These are phyloP conservation scores for Yponomeuta malinellus DNA, from an alignment of 2,888 invertebrate species.

Conservation along the genomic window DNA sequence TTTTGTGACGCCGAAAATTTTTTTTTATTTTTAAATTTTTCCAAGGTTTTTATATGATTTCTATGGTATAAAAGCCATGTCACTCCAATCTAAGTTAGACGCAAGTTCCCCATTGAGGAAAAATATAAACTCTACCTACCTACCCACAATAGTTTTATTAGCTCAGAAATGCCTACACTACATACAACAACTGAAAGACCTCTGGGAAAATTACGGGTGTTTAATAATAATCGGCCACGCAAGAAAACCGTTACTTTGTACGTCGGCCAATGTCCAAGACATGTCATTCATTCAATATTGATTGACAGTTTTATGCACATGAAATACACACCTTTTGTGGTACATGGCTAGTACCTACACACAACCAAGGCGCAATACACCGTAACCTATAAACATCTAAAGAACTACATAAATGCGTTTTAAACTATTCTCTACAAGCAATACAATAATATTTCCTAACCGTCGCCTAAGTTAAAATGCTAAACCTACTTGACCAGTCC, in stretches of 20 bases:
- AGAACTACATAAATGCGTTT: neutral
- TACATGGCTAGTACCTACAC: neutral
- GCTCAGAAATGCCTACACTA: neutral
- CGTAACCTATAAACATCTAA: neutral
- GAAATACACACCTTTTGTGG: neutral
- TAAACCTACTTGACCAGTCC: too few species aligned
- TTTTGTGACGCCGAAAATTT: too few species aligned
- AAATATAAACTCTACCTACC: too few species aligned
- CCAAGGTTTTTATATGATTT: too few species aligned
- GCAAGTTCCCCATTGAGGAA: too few species aligned
- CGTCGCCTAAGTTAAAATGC: too few species aligned
- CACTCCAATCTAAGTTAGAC: too few species aligned
- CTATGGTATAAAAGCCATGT: too few species aligned
- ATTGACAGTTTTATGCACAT: neutral
- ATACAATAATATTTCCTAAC: too few species aligned
- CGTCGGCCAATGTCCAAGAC: neutral
- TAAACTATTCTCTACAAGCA: neutral
- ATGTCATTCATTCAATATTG: neutral
- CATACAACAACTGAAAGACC: neutral
- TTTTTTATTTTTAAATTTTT: too few species aligned
- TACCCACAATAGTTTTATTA: too few species aligned
- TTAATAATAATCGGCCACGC: neutral
- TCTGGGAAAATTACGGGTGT: neutral
- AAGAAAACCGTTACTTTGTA: neutral
- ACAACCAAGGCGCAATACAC: neutral